Evolutionary conservation across 1,140 invertebrate species (phyloP), one percentile per base, ranked within the genome.

Genomic region (Microplitis mediator): DNA sequence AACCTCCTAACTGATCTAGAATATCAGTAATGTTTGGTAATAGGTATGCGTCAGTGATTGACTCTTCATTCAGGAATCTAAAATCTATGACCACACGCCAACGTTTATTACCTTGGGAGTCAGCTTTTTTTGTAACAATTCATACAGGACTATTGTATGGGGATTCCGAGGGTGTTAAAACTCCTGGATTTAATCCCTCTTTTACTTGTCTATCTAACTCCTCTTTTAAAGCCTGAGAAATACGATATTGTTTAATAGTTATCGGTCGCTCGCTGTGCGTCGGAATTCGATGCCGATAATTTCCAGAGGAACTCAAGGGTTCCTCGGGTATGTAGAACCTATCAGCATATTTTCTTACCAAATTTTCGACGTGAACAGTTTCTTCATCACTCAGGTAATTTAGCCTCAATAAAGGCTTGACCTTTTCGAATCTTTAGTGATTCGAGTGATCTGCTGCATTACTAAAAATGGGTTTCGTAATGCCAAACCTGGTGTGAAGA

Each of bases 1-100:
- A 32, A 4, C 13, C 23, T 50, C 63, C 45, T 51, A 66, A 16
- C 31, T 66, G 63, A 31, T 66, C 63, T 4, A 66, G 14, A 31
- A 66, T 66, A 8, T 66, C 39, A 23, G 23, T 23, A 23, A 23
- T 23, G 23, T 23, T 23, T 23, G 23, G 62, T 16, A 64, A 34
- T 4, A 16, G 63, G 23, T 50, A 66, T 4, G 63, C 63, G 23
- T 66, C 63, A 35, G 32, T 51, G n/a, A 66, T 52, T 9, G 36
- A 52, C 23, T 66, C 16, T 4, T 66, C 63, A 23, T 66, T 66
- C n/a, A 66, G 4, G 4, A 50, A 14, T 66, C 45, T 50, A 11
- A 23, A 66, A 39, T 66, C 63, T 8, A 66, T 45, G 3, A 66
- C 63, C 4, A 66, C 4, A 14, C 63, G 63, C 63, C 63, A 66